Conservation (phyloP, 2,888 invertebrate species). For the Ormyrus rosae region DNA sequence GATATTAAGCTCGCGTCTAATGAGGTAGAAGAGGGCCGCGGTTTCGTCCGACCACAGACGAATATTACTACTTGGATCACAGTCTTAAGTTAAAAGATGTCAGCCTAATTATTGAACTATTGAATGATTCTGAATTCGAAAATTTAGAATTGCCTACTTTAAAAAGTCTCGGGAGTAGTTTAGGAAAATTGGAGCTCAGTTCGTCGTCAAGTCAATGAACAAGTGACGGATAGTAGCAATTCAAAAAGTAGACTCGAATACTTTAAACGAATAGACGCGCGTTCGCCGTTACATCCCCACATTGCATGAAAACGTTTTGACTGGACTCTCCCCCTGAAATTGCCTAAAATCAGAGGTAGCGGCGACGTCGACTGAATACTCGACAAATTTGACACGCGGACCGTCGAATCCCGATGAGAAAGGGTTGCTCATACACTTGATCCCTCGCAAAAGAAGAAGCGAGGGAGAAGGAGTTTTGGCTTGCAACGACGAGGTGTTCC, state of each 20-base stretch:
- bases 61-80: conserved; percentile 13
- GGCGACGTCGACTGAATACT: conserved; percentile 41
- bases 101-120: no score
- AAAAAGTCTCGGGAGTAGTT: no score
- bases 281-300: no score
- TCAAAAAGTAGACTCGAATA: no score
- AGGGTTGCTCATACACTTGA: conserved; percentile 11
- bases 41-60: conserved; percentile 1
- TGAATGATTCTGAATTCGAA: no score
- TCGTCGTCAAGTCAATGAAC: no score
- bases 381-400: conserved; percentile 58
- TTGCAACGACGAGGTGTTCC: conserved; percentile 67
- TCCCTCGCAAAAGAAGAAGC: conserved; percentile 21
- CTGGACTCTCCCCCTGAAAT: background rate
- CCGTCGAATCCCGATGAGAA: conserved; percentile 63
- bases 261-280: no score
- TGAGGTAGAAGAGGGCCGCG: background rate
- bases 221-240: no score
- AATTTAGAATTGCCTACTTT: no score
- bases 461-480: conserved; percentile 56
- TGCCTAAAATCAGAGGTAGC: no score
- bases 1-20: background rate
- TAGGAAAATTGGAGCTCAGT: no score
- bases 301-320: conserved; percentile 30
- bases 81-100: no score